Evolutionary conservation across 1,140 invertebrate species (phyloP).

Genomic region (Formica exsecta): DNA sequence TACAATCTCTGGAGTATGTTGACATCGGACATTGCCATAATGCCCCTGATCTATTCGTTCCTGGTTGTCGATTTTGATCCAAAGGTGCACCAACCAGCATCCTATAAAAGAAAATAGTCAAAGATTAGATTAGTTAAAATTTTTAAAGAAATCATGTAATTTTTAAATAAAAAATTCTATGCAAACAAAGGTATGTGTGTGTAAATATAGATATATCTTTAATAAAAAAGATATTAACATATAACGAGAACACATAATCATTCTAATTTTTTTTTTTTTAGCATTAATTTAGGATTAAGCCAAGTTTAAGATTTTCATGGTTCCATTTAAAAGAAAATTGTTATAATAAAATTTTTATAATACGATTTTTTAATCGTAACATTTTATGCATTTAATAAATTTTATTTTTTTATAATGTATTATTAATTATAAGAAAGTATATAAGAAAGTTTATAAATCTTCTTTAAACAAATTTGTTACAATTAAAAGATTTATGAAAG

Average conservation of each 20-base stretch:
- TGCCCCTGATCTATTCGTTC: constrained; percentile 94
- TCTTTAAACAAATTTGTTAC: no score
- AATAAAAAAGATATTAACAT: background rate
- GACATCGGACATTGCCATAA: constrained; percentile 94
- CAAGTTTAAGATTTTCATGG: background rate
- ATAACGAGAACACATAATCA: background rate
- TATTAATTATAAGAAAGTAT: no score
- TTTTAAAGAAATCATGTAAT: background rate
- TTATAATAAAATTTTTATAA: background rate
- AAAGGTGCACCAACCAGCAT: constrained; percentile 96
- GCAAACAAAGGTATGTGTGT: background rate
- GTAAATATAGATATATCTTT: background rate
- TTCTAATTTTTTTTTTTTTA: no score
- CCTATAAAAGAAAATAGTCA: constrained; percentile 87
- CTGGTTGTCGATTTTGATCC: constrained; percentile 94
- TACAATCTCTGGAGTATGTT: constrained; percentile 90
- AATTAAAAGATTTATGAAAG: no score
- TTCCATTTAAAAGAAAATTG: background rate
- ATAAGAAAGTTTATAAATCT: no score
- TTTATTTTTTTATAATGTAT: no score
- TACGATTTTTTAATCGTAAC: background rate
- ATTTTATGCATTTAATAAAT: background rate
- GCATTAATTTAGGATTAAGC: background rate
- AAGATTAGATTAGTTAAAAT: background rate
- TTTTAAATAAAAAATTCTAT: background rate